Evolutionary conservation across 2,888 invertebrate species (phyloP).

Genomic region (Aleiodes testaceus): DNA sequence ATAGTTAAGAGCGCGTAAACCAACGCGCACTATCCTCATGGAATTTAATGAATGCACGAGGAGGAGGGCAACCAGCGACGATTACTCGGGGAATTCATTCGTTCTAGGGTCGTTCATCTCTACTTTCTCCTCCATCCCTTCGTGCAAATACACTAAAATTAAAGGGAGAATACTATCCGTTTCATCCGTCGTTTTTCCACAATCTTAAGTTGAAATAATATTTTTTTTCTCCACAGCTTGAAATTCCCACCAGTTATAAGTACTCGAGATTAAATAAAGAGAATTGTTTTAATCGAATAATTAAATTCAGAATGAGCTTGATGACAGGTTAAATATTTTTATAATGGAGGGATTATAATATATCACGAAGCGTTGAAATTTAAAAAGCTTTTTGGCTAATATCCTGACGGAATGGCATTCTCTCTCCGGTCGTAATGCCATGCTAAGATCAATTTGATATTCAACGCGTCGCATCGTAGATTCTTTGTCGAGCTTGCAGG

Average conservation of each 20-base stretch:
- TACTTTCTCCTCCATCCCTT: not conserved
- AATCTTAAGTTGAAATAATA: too few species aligned
- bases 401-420: conserved; percentile 44
- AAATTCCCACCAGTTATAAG: too few species aligned
- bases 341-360: too few species aligned
- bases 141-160: conserved; percentile 37
- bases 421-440: conserved; percentile 59
- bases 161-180: conserved; percentile 25
- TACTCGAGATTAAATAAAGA: too few species aligned
- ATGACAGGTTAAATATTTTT: too few species aligned
- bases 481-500: conserved; percentile 62
- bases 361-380: conserved; percentile 6
- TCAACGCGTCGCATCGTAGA: conserved; percentile 66
- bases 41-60: conserved; percentile 51
- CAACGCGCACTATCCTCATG: conserved; percentile 41
- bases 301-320: too few species aligned
- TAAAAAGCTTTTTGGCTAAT: conserved; percentile 38
- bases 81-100: conserved; percentile 46
- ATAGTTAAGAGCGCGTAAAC: conserved; percentile 38
- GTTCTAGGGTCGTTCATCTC: conserved; percentile 41
- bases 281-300: too few species aligned
- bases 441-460: conserved; percentile 70
- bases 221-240: too few species aligned
- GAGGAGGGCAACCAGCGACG: conserved; percentile 40
- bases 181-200: not conserved